Evolutionary conservation across 1,140 invertebrate species (phyloP).

Genomic region (Ganaspis sp.): DNA sequence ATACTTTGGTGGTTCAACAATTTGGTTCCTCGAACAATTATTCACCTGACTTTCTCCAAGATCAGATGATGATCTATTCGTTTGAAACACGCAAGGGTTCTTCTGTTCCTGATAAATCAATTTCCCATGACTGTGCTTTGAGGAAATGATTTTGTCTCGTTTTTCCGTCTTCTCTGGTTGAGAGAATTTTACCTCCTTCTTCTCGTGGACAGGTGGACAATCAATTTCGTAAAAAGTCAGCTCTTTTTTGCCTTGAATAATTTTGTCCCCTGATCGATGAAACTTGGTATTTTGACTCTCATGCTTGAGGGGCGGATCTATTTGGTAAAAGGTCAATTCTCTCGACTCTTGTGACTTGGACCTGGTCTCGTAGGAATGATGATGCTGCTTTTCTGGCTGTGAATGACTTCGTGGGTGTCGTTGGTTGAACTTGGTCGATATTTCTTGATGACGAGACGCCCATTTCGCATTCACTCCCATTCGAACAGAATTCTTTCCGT

Average conservation of each 20-base stretch:
- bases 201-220: conserved; percentile 55
- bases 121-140: conserved; percentile 60
- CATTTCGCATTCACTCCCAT: conserved; percentile 41
- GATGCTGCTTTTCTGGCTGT: conserved; percentile 68
- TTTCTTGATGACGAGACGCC: conserved; percentile 48
- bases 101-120: conserved; percentile 52
- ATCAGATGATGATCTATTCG: conserved; percentile 51
- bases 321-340: conserved; percentile 66
- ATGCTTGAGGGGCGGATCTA: conserved; percentile 57
- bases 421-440: conserved; percentile 51
- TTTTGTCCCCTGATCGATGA: conserved; percentile 53
- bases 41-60: conserved; percentile 28
- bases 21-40: conserved; percentile 43
- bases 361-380: conserved; percentile 61
- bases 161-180: conserved; percentile 62
- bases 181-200: conserved; percentile 61
- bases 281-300: conserved; percentile 62
- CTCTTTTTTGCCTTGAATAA: conserved; percentile 60
- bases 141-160: conserved; percentile 56
- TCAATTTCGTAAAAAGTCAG: conserved; percentile 71
- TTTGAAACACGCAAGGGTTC: conserved; percentile 52
- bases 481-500: conserved; percentile 54
- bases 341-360: conserved; percentile 70
- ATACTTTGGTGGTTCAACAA: conserved; percentile 66
- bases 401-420: conserved; percentile 66